Evolutionary conservation across 2,797 vertebrate species (phyloP).

Genomic region (Centropyge bicolor): DNA sequence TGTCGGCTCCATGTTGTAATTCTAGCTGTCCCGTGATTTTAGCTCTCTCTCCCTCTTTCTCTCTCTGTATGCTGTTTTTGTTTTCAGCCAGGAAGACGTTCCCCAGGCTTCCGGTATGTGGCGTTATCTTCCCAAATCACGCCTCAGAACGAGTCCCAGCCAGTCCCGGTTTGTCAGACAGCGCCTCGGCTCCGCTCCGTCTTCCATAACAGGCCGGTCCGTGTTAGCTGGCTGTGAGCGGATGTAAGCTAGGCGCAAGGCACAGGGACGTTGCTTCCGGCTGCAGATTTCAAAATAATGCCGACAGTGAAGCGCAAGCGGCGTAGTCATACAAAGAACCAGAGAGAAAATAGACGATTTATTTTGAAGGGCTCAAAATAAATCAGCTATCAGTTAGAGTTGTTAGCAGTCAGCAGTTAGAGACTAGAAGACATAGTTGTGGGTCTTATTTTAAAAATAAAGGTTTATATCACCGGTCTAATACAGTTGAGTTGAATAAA

Average conservation of each 20-base stretch:
- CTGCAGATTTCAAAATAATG: slow-evolving; percentile 55
- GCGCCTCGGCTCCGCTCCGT: slow-evolving; percentile 16
- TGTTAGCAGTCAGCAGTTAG: not conserved
- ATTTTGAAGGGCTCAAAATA: slow-evolving; percentile 3
- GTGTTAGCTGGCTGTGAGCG: slow-evolving; percentile 24
- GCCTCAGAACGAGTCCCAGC: slow-evolving; percentile 54
- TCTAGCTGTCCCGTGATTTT: slow-evolving; percentile 42
- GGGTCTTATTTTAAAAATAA: not conserved
- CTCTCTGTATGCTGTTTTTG: slow-evolving; percentile 36
- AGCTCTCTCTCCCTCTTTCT: slow-evolving; percentile 1
- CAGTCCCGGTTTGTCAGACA: slow-evolving; percentile 48
- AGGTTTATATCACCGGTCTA: not conserved
- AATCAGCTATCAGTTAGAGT: not conserved
- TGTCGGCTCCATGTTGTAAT: slow-evolving; percentile 61
- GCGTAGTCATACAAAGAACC: not conserved
- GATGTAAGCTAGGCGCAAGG: not conserved
- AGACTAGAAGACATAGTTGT: not conserved
- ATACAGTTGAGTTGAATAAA: not conserved
- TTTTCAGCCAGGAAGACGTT: slow-evolving; percentile 52
- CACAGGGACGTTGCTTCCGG: not conserved
- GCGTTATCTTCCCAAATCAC: slow-evolving; percentile 66
- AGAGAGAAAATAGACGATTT: not conserved
- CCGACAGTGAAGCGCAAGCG: accelerated
- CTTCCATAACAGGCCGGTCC: slow-evolving; percentile 71
- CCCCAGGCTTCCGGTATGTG: slow-evolving; percentile 55